phyloP scores from a whole-genome alignment of 2,797 vertebrate genomes.

The Gymnoscopelus microlampas region DNA sequence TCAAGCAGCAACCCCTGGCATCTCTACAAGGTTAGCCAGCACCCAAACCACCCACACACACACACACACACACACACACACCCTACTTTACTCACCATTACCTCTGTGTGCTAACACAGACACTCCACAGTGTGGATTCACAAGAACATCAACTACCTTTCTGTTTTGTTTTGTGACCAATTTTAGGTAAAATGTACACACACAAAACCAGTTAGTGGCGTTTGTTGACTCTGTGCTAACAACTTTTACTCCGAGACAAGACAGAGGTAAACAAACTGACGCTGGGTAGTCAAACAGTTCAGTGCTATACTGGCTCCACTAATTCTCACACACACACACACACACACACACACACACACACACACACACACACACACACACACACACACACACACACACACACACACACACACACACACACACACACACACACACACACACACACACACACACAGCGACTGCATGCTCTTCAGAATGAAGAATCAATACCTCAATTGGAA shows the following conservation, averaged over 20 bases:
- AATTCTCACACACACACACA: not conserved
- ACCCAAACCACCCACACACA: constrained; percentile 8
- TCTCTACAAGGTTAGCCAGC: constrained; percentile 52
- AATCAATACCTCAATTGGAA: constrained; percentile 15
- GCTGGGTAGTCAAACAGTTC: not conserved
- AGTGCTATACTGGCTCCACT: not conserved
- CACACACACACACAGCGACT: not conserved
- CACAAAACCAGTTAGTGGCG: not conserved
- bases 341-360: constrained; percentile 20
- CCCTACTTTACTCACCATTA: not conserved
- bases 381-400: not conserved
- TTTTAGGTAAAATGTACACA: not conserved
- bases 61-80: constrained; percentile 29
- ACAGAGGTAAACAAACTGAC: no score
- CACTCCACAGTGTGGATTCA: no score
- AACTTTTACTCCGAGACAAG: no score
- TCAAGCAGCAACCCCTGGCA: constrained; percentile 62
- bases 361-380: not conserved
- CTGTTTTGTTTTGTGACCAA: not conserved
- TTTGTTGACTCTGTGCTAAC: not conserved
- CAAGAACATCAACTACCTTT: not conserved
- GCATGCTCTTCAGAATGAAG: not conserved
- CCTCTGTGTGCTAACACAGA: not conserved
- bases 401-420: constrained; percentile 5
- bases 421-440: not conserved